Base-by-base conservation (phyloP, 2,797 vertebrate genomes). In the Anguilla obscura region DNA sequence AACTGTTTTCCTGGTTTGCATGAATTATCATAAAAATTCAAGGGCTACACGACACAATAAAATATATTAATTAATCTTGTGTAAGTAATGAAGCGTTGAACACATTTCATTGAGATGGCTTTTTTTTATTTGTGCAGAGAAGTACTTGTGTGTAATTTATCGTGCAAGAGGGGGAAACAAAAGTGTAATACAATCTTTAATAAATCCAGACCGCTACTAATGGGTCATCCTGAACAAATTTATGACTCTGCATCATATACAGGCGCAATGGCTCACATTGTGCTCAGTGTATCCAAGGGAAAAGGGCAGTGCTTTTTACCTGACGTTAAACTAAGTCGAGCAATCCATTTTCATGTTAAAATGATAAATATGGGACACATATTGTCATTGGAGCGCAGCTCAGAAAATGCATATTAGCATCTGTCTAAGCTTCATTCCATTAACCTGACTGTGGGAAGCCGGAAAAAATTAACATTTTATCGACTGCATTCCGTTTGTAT, bases 391-490 rank as follows among this genome's bases (percentile, higher is more conserved):
- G 60, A 66, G 56, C 83, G 7, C 14, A 27, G 79, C 84, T 33
- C 10, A 18, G 84, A 85, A 63, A 66, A 85, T 85, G 30, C 16
- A 33, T 60, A 71, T 7, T 54, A 85, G 76, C 91, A 91, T 93
- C 92, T 94, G 93, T 90, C 92, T 90, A 89, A 90, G 90, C 93
- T 91, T 93, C 89, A 93, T 91, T 92, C 89, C 91, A 89, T 86
- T 88, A 76, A 84, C 83, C 58, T 79, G 54, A 86, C 71, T 63
- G 84, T 71, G 92, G 91, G 93, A 91, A 92, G 90, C 92, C 91
- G 91, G 48, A 66, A 58, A 63, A 92, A 89, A 89, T 94, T 94
- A 94, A 94, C 90, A 93, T 91, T 93, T 94, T 92, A 94, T 94
- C 92, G 92, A 92, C 90, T 91, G 90, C 90, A 50, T 86, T 92